Evolutionary conservation across 2,888 invertebrate species (phyloP), one percentile per base, ranked within the genome.

Genomic region (Drosophila meridiana): DNA sequence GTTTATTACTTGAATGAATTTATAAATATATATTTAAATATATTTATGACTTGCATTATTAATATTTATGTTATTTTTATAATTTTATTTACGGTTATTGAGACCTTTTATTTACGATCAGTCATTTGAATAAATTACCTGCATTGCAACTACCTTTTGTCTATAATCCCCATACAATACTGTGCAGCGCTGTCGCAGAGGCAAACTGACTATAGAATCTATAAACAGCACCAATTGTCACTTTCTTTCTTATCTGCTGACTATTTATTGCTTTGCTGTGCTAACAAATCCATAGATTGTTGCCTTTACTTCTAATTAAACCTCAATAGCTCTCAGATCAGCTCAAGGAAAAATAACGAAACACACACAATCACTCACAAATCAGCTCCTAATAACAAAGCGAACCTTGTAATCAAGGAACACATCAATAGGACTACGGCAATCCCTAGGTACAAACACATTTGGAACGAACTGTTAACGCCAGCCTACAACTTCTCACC

Each of bases 401-500:
- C 48, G 28, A 55, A 28, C 58, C 62, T 26, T 38, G 42, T 42
- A 67, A 77, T 77, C 74, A 61, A 56, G 47, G 20, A 42, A 26
- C 45, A 53, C 69, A 58, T 69, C 69, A 42, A 63, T 48, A 55
- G 50, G 50, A 55, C 50, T 30, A 40, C 34, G 14, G 38, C 70
- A 70, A 74, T 73, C 63, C 64, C 34, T 66, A 55, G 42, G 65
- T 50, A 62, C 63, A 36, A 53, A 69, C 56, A 64, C 67, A 61
- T 69, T 52, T 42, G 58, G 61, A 38, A 45, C 60, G 71, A 82
- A 76, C 84, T 85, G 84, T 84, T 86, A 84, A 85, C 79, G 84
- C 86, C 84, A 85, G 80, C 84, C 84, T 81, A 76, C 84, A 72
- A 82, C 63, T 84, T 84, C 84, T 82, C 84, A 68, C 82, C 76